Percentiles rank a stretch among this genome's conserved stretches.
Evolutionary conservation across 2,888 invertebrate genomes (phyloP).

Genomic region (Scaptomyza flava): DNA sequence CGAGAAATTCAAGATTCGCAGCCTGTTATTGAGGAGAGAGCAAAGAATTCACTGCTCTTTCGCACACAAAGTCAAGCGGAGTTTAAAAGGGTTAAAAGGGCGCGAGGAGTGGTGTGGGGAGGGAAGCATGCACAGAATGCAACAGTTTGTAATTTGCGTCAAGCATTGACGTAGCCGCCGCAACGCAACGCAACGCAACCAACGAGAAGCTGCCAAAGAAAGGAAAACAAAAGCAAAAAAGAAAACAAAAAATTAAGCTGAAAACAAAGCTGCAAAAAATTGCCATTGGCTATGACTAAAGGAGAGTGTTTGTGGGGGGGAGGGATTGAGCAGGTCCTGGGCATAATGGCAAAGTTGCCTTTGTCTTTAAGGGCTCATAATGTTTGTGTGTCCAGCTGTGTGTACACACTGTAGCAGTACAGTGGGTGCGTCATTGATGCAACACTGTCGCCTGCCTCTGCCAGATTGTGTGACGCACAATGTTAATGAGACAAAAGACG

Average conservation of each 20-base stretch:
- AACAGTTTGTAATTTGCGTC: slow-evolving; percentile 55
- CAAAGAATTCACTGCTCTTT: too few relatives aligned
- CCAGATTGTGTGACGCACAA: slow-evolving; percentile 37
- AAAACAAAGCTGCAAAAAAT: slow-evolving; percentile 36
- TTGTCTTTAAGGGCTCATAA: slow-evolving; percentile 1
- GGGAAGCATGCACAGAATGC: slow-evolving; percentile 19
- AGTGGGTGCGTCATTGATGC: slow-evolving; percentile 19
- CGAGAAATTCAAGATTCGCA: too few relatives aligned
- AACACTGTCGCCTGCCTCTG: neutral
- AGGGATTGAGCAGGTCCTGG: neutral
- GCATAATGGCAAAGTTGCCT: slow-evolving; percentile 8
- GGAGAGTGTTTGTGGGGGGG: neutral
- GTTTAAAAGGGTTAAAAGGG: neutral
- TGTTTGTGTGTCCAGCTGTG: neutral
- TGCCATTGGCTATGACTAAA: slow-evolving; percentile 31
- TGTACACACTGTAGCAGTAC: neutral
- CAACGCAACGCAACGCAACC: slow-evolving; percentile 8
- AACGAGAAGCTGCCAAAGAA: slow-evolving; percentile 16
- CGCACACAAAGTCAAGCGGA: too few relatives aligned
- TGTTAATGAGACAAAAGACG: slow-evolving; percentile 56
- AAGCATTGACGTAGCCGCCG: slow-evolving; percentile 24
- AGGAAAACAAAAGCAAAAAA: slow-evolving; percentile 17
- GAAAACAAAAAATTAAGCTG: slow-evolving; percentile 27
- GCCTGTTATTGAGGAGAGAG: too few relatives aligned
- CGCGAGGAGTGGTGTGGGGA: fast-evolving